Evolutionary conservation across 1,140 invertebrate genomes (phyloP).

Genomic region (Drosophila nigrodunni): DNA sequence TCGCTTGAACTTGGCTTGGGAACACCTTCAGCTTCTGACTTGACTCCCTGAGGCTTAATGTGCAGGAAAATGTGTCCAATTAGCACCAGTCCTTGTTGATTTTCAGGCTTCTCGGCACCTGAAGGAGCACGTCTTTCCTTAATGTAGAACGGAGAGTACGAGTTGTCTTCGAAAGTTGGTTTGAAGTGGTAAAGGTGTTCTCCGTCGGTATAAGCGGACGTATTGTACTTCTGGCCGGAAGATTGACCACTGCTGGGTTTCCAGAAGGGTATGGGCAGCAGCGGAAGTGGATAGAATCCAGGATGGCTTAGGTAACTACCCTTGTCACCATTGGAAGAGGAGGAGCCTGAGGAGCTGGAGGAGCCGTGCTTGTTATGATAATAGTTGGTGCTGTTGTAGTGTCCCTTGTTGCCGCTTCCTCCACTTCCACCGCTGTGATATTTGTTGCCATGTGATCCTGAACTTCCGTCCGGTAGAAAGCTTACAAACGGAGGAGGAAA

Average conservation of each 20-base stretch:
- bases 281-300: constrained; percentile 42
- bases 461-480: neutral
- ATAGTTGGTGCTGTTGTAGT: neutral
- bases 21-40: neutral
- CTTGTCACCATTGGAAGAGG: constrained; percentile 28
- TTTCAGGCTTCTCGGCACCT: neutral
- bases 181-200: constrained; percentile 16
- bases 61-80: constrained; percentile 40
- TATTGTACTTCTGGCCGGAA: neutral
- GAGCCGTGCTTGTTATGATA: constrained; percentile 23
- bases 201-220: neutral
- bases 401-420: constrained; percentile 24
- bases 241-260: constrained; percentile 18
- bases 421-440: neutral
- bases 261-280: constrained; percentile 65
- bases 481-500: constrained; percentile 7
- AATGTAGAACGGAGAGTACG: constrained; percentile 7
- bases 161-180: neutral
- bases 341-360: neutral
- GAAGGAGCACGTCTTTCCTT: neutral
- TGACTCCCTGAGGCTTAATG: constrained; percentile 3
- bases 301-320: constrained; percentile 5
- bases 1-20: neutral
- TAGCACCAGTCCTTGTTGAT: constrained; percentile 12
- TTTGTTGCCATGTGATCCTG: constrained; percentile 3